phyloP scores from a whole-genome alignment of 2,797 vertebrate species.

The Cossypha polioptera region DNA sequence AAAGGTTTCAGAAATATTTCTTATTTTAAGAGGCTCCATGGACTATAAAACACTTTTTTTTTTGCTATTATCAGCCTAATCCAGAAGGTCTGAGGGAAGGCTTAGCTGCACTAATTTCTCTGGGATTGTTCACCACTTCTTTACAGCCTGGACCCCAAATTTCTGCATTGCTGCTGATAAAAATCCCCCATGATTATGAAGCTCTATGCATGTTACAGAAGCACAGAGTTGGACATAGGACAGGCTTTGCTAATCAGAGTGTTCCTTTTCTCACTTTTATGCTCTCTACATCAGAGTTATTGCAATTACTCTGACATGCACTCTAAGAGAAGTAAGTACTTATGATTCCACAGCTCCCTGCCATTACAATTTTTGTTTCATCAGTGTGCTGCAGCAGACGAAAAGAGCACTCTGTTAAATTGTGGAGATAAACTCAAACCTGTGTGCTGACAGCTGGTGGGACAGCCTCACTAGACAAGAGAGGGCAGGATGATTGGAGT shows the following conservation, averaged over 20 bases:
- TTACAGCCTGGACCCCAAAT: neutral
- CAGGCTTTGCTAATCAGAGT: neutral
- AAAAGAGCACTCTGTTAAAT: neutral
- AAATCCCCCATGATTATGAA: rapidly evolving
- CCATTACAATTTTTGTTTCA: neutral
- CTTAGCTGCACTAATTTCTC: neutral
- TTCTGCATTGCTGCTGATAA: neutral
- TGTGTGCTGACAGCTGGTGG: neutral
- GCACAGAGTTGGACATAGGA: neutral
- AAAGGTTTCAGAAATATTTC: neutral
- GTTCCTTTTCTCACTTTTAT: neutral
- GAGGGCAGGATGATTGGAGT: neutral
- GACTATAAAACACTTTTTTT: neutral
- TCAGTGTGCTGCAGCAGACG: neutral
- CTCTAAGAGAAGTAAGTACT: neutral
- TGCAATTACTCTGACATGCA: neutral
- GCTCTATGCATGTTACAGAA: neutral
- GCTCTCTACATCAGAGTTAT: neutral
- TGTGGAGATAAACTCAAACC: neutral
- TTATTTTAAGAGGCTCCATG: neutral
- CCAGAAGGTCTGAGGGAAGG: neutral
- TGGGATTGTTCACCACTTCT: neutral
- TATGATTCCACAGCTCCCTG: neutral
- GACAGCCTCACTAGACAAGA: neutral
- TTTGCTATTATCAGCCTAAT: neutral